phyloP scores from a whole-genome alignment of 1,140 invertebrate species.

The Nomia melanderi region DNA sequence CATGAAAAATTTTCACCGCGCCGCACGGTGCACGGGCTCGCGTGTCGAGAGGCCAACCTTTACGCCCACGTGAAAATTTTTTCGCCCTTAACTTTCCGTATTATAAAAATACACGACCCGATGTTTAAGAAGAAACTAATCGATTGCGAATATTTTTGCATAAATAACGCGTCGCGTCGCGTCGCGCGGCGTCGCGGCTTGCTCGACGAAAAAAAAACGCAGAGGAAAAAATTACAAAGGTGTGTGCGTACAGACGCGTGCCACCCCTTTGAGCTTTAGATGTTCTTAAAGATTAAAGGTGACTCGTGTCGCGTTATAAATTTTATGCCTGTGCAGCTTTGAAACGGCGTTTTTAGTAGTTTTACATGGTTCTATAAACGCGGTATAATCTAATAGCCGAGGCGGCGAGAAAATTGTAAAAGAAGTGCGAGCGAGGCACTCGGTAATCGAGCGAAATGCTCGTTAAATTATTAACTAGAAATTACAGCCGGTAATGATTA shows the following conservation, averaged over 20 bases:
- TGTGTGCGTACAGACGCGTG: neutral
- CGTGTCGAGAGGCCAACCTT: conserved; percentile 1
- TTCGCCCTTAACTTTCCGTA: neutral
- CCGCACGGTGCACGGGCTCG: neutral
- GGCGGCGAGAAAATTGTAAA: neutral
- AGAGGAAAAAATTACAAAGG: neutral
- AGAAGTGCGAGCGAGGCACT: neutral
- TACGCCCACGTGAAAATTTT: neutral
- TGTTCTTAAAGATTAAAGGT: conserved; percentile 8
- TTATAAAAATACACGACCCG: neutral
- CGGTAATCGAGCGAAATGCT: too few species aligned
- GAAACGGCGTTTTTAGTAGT: neutral
- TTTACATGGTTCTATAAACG: neutral
- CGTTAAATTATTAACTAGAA: too few species aligned
- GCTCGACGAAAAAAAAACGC: too few species aligned
- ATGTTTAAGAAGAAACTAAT: neutral
- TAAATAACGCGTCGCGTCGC: too few species aligned
- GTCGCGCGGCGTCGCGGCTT: too few species aligned
- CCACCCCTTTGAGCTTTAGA: neutral
- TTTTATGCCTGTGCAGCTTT: neutral
- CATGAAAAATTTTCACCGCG: too few species aligned
- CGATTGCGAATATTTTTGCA: neutral
- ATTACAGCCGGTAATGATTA: too few species aligned
- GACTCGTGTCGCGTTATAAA: neutral
- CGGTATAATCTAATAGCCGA: neutral